Evolutionary conservation across 2,888 invertebrate genomes (phyloP), one percentile per base, ranked within the genome.

Genomic region (Acleris emargana): DNA sequence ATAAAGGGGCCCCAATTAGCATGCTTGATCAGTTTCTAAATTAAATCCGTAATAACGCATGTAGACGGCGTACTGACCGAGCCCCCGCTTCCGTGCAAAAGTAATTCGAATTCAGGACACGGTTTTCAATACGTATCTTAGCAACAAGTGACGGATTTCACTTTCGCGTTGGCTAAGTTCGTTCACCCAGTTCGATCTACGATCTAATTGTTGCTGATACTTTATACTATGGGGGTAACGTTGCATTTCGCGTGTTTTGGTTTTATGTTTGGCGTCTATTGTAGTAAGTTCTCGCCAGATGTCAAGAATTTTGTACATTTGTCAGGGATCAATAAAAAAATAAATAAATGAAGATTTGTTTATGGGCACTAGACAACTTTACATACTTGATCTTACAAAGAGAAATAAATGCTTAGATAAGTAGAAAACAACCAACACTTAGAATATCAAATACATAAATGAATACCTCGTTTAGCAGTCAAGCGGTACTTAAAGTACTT

Each of bases 81-180:
- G 72, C 74, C 79, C 76, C 73, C 69, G 76, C 78, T 78, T 68
- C 61, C 68, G 63, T 47, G 25, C 32, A 17, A 53, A 63, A 69
- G 61, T 78, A 74, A 79, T 81, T 78, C 74, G 58, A 43, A 84
- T 64, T 75, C 80, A 67, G 69, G 61, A 61, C 80, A 81, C 82
- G 82, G 63, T 67, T 77, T 75, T 73, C 73, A 76, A 75, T 73
- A 79, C 75, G 75, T 79, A 77, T 79, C 72, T 75, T 79, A 80
- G 82, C 85, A 86, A 86, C 84, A 86, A 87, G 86, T 87, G 86
- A 87, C 78, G 79, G 83, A 84, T 86, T 86, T 85, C 86, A 86
- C 87, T 88, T 87, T 87, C 86, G 79, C 80, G 75, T 80, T 76
- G 76, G 68, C 74, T 68, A 76, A 77, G 84, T 78, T 79, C 79